Base-by-base conservation (phyloP, 2,888 invertebrate genomes). In the Andrena bucephala region DNA sequence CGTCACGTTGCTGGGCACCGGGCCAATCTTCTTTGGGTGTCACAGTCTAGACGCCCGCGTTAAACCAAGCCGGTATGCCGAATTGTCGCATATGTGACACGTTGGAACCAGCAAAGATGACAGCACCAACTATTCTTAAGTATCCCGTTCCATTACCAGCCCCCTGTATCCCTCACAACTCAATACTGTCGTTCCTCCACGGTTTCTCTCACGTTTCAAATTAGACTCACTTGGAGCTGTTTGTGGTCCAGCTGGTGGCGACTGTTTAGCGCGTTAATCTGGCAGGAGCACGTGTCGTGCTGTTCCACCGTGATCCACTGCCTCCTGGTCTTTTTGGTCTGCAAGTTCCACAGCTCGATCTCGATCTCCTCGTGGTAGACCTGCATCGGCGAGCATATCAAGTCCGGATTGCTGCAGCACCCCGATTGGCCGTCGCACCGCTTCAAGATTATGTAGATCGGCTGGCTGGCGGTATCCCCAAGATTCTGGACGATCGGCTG, bases 361-460 rank as follows among this genome's bases (percentile, higher is more conserved):
- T 91, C 86, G 13, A 92, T 78, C n/a, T 90, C 85, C 65, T 91
- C 90, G 59, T 83, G 81, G 42, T 88, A 86, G 31, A 84, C 87
- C 16, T 77, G 24, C 0, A 83, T 70, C n/a, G 92, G 90, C 2
- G 80, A 81, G 76, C 94, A 94, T 13, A 84, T 89, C 69, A 86
- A 70, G 13, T 85, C 77, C 13, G 80, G 72, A 27, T 79, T 86
- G 24, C 3, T 24, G 65, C 94, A 94, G 57, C 93, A 94, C 2
- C 94, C 94, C 1, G 93, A 84, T n/a, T 91, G 89, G 4, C 76
- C 83, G 72, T 94, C 94, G 83, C 94, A 94, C 27, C 92, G 89
- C 20, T 87, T 88, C 13, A 91, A 31, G 1, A 92, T 86, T 0
- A 92, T 85, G 60, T 90, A 92, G 4, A 85, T 59, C 13, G 92